A percentile compares a stretch with the other conserved stretches of the same genome.
Conservation (phyloP, 2,888 invertebrate genomes). For the Parnassius glacialis region DNA sequence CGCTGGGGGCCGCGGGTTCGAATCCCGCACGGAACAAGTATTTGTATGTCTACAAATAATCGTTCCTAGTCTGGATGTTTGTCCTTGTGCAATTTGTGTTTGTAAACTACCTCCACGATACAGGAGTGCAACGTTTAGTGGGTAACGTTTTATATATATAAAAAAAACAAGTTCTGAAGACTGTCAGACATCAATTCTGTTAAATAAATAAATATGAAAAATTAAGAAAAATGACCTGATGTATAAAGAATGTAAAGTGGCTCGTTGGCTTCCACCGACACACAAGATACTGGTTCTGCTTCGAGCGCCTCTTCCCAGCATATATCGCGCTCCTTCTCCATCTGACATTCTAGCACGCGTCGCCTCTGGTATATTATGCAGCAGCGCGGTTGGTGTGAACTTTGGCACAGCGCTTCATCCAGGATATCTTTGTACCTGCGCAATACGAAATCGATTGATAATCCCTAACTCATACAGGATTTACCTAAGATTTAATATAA, state of each 20-base stretch:
- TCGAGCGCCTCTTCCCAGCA: constrained; percentile 88
- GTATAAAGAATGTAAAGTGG: constrained; percentile 96
- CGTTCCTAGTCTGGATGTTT: too few species aligned
- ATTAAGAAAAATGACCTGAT: constrained; percentile 81
- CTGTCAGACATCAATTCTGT: too few species aligned
- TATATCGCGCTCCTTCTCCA: constrained; percentile 85
- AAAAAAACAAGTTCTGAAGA: too few species aligned
- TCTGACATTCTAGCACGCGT: constrained; percentile 82
- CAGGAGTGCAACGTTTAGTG: too few species aligned
- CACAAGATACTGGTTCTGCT: constrained; percentile 87
- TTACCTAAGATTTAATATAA: too few species aligned
- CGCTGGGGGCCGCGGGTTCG: too few species aligned
- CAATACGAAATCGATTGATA: constrained; percentile 30
- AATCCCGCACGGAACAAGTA: too few species aligned
- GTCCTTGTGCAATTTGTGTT: too few species aligned
- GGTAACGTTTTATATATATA: too few species aligned
- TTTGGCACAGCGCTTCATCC: constrained; percentile 89
- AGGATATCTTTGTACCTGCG: constrained; percentile 88
- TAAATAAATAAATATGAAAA: not conserved
- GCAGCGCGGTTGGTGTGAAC: constrained; percentile 86
- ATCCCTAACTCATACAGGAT: too few species aligned
- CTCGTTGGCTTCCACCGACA: constrained; percentile 93
- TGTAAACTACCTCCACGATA: too few species aligned
- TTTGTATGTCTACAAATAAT: too few species aligned
- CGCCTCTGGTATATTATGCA: constrained; percentile 92